Base-by-base conservation (phyloP, 2,888 invertebrate genomes). In the Cataglyphis albicans region DNA sequence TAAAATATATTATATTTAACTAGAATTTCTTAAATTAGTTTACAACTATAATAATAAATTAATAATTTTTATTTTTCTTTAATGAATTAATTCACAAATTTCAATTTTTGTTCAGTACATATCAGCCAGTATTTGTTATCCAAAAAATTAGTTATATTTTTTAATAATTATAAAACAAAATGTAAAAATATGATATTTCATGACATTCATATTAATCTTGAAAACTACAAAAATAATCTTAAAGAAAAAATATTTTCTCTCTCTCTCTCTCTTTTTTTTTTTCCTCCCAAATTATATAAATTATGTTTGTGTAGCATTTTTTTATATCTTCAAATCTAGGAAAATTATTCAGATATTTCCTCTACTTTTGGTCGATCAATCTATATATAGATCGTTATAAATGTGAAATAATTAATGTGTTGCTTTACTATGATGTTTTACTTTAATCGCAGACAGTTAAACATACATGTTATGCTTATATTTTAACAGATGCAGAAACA, bases 371-470 rank as follows among this genome's bases (percentile, higher is more conserved):
- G 6, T 44, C 5, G 21, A 21, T 3, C 3, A 65, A 25, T 5
- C 25, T 64, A n/a, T n/a, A 7, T 41, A 65, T 35, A 10, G 1
- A 48, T 64, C 52, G 3, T 32, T 44, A 61, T 25, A 59, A 61
- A 74, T 15, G 9, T 32, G 2, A 15, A 73, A 41, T 29, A 41
- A 61, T 29, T 7, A 0, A 48, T n/a, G 1, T 52, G 18, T 1
- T 52, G n/a, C n/a, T n/a, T 52, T 52, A 52, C 12, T 44, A 12
- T 44, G 35, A 44, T 44, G 12, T 44, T 15, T 72, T 35, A 35
- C 3, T 81, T 75, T 63, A 48, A 61, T n/a, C 25, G n/a, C 35
- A 48, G 6, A 65, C 7, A 35, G 32, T 35, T 76, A 48, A 32
- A 59, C 29, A 41, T 44, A 61, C 18, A 65, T 52, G n/a, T 64